phyloP scores from a whole-genome alignment of 2,888 invertebrate genomes.

The Volucella bombylans region DNA sequence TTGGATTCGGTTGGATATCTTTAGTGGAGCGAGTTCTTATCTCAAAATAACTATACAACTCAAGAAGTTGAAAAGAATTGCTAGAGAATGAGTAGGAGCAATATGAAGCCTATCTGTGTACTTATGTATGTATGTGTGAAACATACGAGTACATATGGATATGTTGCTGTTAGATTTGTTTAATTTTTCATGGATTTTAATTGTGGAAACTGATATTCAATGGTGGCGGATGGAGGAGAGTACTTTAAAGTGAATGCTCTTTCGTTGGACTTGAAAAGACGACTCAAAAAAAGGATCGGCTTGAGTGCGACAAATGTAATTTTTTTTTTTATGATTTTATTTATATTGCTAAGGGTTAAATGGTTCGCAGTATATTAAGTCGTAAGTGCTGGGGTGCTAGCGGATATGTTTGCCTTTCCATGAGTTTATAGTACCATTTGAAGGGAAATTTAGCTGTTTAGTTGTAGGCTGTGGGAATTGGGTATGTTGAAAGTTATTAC shows the following conservation, averaged over 20 bases:
- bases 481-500: conserved; percentile 15
- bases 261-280: not conserved
- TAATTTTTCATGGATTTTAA: conserved; percentile 70
- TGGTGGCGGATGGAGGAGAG: conserved; percentile 34
- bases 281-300: conserved; percentile 3
- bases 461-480: conserved; percentile 51
- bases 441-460: conserved; percentile 22
- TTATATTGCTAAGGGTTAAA: conserved; percentile 60
- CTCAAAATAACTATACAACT: conserved; percentile 63
- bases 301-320: conserved; percentile 61
- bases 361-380: conserved; percentile 68
- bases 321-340: conserved; percentile 40
- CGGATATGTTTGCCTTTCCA: conserved; percentile 23
- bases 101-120: not conserved
- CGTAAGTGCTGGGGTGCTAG: conserved; percentile 52
- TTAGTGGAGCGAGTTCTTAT: conserved; percentile 50
- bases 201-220: conserved; percentile 71
- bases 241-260: conserved; percentile 34
- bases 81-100: conserved; percentile 3
- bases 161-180: conserved; percentile 44
- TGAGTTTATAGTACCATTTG: conserved; percentile 1
- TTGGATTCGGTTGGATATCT: conserved; percentile 3
- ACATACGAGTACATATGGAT: not conserved
- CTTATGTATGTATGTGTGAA: too few relatives aligned
- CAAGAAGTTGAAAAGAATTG: conserved; percentile 49